phyloP scores from a whole-genome alignment of 2,888 invertebrate species.

The Fragum fragum region DNA sequence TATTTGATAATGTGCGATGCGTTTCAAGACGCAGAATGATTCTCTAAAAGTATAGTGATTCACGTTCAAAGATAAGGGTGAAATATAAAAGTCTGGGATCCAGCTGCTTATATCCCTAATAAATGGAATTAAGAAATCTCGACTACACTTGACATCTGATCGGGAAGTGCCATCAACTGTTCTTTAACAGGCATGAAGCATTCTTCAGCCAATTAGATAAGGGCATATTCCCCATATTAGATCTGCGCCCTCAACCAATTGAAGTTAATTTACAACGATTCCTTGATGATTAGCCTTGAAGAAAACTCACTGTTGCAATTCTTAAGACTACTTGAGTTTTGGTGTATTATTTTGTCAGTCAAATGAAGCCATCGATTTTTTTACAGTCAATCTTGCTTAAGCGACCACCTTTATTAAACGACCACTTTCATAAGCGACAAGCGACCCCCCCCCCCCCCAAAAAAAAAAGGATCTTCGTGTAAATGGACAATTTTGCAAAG shows the following conservation, averaged over 20 bases:
- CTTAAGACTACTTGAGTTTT: neutral
- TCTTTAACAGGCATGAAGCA: slow-evolving; percentile 36
- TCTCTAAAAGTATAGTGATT: too few relatives aligned
- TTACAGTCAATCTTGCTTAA: too few relatives aligned
- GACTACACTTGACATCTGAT: slow-evolving; percentile 61
- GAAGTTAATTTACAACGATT: slow-evolving; percentile 43
- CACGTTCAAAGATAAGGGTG: neutral
- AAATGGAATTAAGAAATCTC: slow-evolving; percentile 66
- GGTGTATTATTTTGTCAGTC: too few relatives aligned
- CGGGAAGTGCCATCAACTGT: slow-evolving; percentile 10
- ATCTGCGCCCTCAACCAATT: slow-evolving; percentile 58
- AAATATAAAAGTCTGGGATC: slow-evolving; percentile 13
- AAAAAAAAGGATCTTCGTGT: too few relatives aligned
- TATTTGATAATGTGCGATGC: too few relatives aligned
- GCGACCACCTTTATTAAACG: too few relatives aligned
- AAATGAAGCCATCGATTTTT: too few relatives aligned
- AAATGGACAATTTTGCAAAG: too few relatives aligned
- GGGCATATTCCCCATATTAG: slow-evolving; percentile 53
- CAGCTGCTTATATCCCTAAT: slow-evolving; percentile 62
- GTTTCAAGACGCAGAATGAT: too few relatives aligned
- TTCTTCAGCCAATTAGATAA: slow-evolving; percentile 57
- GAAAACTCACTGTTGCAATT: neutral
- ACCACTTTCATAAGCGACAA: too few relatives aligned
- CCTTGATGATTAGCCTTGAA: neutral
- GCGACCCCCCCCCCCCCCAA: too few relatives aligned